Evolutionary conservation across 64 coral and sea anemone genomes (phyloP).

Genomic region (Anthopleura sola): DNA sequence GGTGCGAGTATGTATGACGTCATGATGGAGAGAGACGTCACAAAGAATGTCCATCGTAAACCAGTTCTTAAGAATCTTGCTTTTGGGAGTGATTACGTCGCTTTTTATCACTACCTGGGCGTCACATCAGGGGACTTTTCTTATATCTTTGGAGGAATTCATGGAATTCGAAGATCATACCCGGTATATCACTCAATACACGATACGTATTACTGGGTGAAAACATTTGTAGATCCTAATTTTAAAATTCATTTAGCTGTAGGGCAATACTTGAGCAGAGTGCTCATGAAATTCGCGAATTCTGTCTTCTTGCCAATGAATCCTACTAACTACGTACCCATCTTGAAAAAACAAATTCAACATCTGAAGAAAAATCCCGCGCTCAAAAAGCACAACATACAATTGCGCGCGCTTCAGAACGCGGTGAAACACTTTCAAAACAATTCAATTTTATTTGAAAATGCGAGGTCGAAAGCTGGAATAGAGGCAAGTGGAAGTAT

Average conservation of each 20-base stretch:
- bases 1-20: constrained; percentile 68
- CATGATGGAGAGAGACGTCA: constrained; percentile 69
- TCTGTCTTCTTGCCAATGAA: constrained; percentile 65
- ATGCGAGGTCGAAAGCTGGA: constrained; percentile 27
- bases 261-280: constrained; percentile 51
- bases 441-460: constrained; percentile 29
- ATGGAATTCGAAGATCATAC: constrained; percentile 40
- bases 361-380: constrained; percentile 1
- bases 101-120: constrained; percentile 63
- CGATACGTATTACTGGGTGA: constrained; percentile 84
- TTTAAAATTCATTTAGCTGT: constrained; percentile 73
- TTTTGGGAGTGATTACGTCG: constrained; percentile 68
- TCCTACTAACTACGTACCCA: constrained; percentile 31
- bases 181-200: constrained; percentile 93
- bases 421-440: constrained; percentile 50
- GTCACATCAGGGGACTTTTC: constrained; percentile 46
- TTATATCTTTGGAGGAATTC: constrained; percentile 35
- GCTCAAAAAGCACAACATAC: constrained; percentile 37
- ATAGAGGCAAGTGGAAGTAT: constrained; percentile 21
- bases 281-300: constrained; percentile 61
- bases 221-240: constrained; percentile 71
- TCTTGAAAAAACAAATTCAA: constrained; percentile 13
- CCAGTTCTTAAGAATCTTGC: constrained; percentile 52
- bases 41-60: constrained; percentile 20
- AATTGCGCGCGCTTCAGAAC: constrained; percentile 20